These are phyloP conservation scores for Neoniphon sammara DNA, from an alignment of 2,797 vertebrate genomes.

Conservation along the genomic window DNA sequence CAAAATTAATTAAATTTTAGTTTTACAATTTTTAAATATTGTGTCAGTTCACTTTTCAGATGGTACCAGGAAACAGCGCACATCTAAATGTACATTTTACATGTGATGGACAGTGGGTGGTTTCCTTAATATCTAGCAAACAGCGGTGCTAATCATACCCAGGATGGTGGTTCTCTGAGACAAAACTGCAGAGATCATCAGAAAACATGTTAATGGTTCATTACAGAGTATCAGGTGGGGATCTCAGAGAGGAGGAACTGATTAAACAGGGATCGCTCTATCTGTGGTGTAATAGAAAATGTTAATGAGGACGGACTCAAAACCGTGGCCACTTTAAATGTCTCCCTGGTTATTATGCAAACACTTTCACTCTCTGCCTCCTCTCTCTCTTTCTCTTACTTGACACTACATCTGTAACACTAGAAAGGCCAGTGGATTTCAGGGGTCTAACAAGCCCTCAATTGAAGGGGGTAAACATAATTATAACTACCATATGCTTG, in stretches of 20 bases:
- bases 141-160: slow-evolving; percentile 36
- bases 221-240: slow-evolving; percentile 27
- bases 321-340: slow-evolving; percentile 21
- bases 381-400: background rate
- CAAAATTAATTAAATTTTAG: background rate
- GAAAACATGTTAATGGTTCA: slow-evolving; percentile 46
- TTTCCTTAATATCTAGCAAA: slow-evolving; percentile 28
- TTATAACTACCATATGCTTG: too few species aligned
- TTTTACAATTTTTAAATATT: too few species aligned
- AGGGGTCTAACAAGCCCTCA: too few species aligned
- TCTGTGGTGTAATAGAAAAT: slow-evolving; percentile 35
- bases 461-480: too few species aligned
- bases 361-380: background rate
- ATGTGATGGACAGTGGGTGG: background rate
- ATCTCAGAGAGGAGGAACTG: slow-evolving; percentile 16
- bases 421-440: too few species aligned
- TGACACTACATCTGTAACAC: background rate
- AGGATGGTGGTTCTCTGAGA: slow-evolving; percentile 18
- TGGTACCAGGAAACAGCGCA: background rate
- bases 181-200: slow-evolving; percentile 59
- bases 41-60: background rate
- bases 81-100: background rate
- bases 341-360: slow-evolving; percentile 27
- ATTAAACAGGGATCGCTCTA: slow-evolving; percentile 46
- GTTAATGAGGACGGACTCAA: slow-evolving; percentile 31